Evolutionary conservation across 2,888 invertebrate species (phyloP), one percentile per base, ranked within the genome.

Genomic region (Lamellibrachia columna): DNA sequence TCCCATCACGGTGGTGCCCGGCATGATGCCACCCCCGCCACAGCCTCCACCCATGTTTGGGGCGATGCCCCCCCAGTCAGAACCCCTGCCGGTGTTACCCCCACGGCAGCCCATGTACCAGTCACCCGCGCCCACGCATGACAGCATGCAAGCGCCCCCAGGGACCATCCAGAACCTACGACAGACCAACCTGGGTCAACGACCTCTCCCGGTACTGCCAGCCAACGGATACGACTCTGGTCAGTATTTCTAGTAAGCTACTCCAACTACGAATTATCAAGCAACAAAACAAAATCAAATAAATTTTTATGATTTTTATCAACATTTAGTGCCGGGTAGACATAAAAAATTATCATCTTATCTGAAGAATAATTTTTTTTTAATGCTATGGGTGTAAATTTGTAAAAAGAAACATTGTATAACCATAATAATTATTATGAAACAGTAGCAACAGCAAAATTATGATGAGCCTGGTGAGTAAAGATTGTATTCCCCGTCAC

Each of bases 1-100:
- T 6, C 75, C 40, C 90, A 93, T 90, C 93, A 94, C 15, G 94
- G 94, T 15, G 93, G 93, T 52, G 94, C 94, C 6, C 94, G 93
- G 52, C 93, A 93, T 92, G 92, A 94, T 94, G 40, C 94, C 94
- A 90, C 94, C 94, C 9, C 93, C 93, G 11, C 94, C 94, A 15
- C 93, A 93, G 11, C 94, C 94, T 40, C 94, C 94, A 9, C 92
- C 94, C 7, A 75, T 75, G 75, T 75, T 75, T 75, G 75, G 75
- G 15, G 75, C 75, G 3, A 6, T 75, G 75, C 75, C 75, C 22
- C 75, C 75, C n/a, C 75, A 75, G 6, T 75, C 75, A 22, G 75
- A 15, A 15, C 75, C 75, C 75, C 75, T 22, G 75, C 55, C 55
- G 7, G 75, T 75, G 75, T 15, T 75, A 75, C 75, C 75, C 75